Base-by-base conservation (phyloP, 2,113 vertebrate species). In the Zosterops lateralis region DNA sequence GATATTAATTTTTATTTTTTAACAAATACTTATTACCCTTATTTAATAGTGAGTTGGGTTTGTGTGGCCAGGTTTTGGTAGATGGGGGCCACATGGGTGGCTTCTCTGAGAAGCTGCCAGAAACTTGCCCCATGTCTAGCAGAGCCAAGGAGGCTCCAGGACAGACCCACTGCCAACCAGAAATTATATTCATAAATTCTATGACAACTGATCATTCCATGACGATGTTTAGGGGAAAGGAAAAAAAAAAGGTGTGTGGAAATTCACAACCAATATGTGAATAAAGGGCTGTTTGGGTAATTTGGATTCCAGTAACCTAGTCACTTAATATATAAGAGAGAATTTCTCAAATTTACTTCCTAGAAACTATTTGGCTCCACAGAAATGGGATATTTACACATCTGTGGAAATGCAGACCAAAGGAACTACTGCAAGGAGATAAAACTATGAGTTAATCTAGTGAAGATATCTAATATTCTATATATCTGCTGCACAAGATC, bases 191-290 rank as follows among this genome's bases (percentile, higher is more conserved):
- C 21, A 56, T 38, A 12, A 36, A 54, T 64, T 65, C 8, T 31
- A 3, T 8, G 2, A 34, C 15, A 47, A 18, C 3, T 26, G 16
- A 42, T 36, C 17, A 50, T 62, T 82, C 29, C 4, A 45, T 60
- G 8, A 31, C 8, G 11, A 51, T 34, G 6, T n/a, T 65, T 8
- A 65, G 28, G 29, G 31, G 38, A 38, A 8, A 10, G 9, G 5
- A 53, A 31, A 29, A 31, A 25, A 4, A 4, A 3, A 11, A 3
- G 0, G 2, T 1, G 5, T 11, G 0, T 4, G 5, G 3, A 14
- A 45, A 53, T 76, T 86, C 7, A 11, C 20, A 57, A 61, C 1
- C 10, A 62, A 8, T 61, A 57, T 15, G 4, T 54, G 8, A 64
- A 40, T 40, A 26, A 61, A 71, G 4, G 19, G 6, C 0, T 53